Evolutionary conservation across 2,888 invertebrate genomes (phyloP), one percentile per base, ranked within the genome.

Genomic region (Caenorhabditis sp.): DNA sequence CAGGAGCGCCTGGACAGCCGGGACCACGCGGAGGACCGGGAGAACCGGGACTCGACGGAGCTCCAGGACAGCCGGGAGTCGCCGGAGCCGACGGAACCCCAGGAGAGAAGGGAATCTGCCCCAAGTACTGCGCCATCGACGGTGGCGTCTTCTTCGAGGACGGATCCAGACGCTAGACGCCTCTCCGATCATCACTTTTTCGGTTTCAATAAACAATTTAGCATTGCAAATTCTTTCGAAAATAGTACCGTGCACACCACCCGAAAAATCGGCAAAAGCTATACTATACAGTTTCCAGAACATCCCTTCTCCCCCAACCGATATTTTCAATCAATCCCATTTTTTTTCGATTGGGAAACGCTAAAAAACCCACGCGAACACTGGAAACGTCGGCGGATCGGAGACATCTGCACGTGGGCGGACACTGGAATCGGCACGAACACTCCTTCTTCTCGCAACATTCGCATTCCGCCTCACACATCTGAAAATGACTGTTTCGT

Each of bases 161-260:
- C 78, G 87, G 87, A 79, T 86, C 86, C 32, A 78, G 84, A 32
- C 83, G 84, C 66, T 83, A 78, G 73, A 61, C 37, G 9, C 30
- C 4, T 37, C 39, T 24, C 26, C 11, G 35, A 35, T 35, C 11
- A 35, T 35, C 35, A 35, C 9, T 9, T 13, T 35, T 35, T 9
- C 9, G 2, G 2, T 35, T 9, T 35, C 35, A 35, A 65, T 71
- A 61, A 63, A 41, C 45, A 37, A 15, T 59, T 65, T 39, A 53
- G 55, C 55, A 65, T 65, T 41, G 20, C 68, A 62, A 35, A 13
- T 35, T 35, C 35, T 13, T 17, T 20, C 32, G 13, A 55, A 17
- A 55, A 4, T 13, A 41, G n/a, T n/a, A n/a, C n/a, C n/a, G n/a
- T n/a, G n/a, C n/a, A n/a, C n/a, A n/a, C n/a, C n/a, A n/a, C n/a